A percentile compares a stretch with the other conserved stretches of the same genome.
Conservation (phyloP, 2,888 invertebrate species). For the Orthonevra nobilis region DNA sequence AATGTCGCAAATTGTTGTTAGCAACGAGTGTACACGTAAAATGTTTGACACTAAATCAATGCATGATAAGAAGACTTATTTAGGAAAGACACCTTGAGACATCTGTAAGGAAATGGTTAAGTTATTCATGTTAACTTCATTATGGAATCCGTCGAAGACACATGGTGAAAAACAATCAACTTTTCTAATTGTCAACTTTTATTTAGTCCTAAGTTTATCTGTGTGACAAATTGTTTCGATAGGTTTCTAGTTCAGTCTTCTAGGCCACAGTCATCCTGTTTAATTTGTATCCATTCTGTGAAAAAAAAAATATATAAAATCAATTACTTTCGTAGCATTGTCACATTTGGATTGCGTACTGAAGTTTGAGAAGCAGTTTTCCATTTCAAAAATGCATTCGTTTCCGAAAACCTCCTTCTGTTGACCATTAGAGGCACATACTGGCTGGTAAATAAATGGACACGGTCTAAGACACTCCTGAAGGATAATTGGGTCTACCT, state of each 20-base stretch:
- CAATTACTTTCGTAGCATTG: background rate
- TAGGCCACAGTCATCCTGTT: slow-evolving; percentile 71
- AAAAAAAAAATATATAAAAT: slow-evolving; percentile 19
- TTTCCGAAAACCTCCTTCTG: slow-evolving; percentile 72
- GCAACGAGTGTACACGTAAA: too few species aligned
- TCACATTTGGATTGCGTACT: slow-evolving; percentile 56
- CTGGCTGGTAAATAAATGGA: slow-evolving; percentile 73
- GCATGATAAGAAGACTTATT: too few species aligned
- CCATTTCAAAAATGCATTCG: slow-evolving; percentile 72
- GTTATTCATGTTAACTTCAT: too few species aligned
- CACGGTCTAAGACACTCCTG: slow-evolving; percentile 72
- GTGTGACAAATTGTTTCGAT: background rate
- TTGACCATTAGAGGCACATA: slow-evolving; percentile 72
- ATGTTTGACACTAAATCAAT: too few species aligned
- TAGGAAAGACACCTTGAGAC: too few species aligned
- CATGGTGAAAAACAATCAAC: too few species aligned
- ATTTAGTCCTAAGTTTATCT: too few species aligned
- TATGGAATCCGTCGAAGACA: too few species aligned
- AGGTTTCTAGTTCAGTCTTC: slow-evolving; percentile 39
- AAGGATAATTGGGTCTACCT: slow-evolving; percentile 71
- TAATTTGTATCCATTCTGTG: slow-evolving; percentile 71
- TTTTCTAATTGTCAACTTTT: too few species aligned
- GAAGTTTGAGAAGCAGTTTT: slow-evolving; percentile 72
- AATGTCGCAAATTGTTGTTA: too few species aligned
- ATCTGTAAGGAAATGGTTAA: too few species aligned